These are phyloP conservation scores for Gobius niger DNA, from an alignment of 2,113 vertebrate genomes.

Conservation along the genomic window DNA sequence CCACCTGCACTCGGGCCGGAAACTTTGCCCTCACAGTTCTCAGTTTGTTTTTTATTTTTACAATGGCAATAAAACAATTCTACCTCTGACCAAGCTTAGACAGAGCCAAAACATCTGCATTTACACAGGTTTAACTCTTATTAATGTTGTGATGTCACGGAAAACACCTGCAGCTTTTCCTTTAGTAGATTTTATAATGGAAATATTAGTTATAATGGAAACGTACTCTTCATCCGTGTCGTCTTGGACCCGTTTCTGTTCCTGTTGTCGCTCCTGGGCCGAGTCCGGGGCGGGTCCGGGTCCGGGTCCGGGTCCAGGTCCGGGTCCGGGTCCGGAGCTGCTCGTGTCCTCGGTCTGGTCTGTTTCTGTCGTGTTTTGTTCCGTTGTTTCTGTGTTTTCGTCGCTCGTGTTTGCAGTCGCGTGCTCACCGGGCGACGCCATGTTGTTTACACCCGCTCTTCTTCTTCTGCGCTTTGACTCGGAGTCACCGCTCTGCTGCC, in stretches of 20 bases:
- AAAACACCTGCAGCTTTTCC: not conserved
- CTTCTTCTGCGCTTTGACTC: constrained; percentile 24
- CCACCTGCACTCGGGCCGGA: too few relatives aligned
- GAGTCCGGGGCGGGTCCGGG: not conserved
- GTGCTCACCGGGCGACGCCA: constrained; percentile 52
- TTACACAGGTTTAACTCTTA: too few relatives aligned
- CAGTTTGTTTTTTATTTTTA: too few relatives aligned
- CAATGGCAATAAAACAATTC: too few relatives aligned
- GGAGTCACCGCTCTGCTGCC: not conserved
- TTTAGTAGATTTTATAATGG: too few relatives aligned
- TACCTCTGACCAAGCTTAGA: too few relatives aligned
- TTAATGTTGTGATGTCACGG: too few relatives aligned
- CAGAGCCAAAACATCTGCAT: too few relatives aligned
- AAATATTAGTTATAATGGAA: not conserved
- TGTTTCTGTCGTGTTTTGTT: not conserved
- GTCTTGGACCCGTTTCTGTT: not conserved
- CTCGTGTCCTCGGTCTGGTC: not conserved
- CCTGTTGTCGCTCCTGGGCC: not conserved
- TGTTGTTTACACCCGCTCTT: constrained; percentile 35
- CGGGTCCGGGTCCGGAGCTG: not conserved
- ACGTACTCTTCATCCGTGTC: constrained; percentile 10
- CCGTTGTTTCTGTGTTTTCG: not conserved
- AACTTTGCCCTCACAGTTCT: too few relatives aligned
- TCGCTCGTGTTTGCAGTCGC: constrained; percentile 1
- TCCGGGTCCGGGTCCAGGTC: not conserved